phyloP scores from a whole-genome alignment of 2,888 invertebrate species.

The Eupsilia transversa region DNA sequence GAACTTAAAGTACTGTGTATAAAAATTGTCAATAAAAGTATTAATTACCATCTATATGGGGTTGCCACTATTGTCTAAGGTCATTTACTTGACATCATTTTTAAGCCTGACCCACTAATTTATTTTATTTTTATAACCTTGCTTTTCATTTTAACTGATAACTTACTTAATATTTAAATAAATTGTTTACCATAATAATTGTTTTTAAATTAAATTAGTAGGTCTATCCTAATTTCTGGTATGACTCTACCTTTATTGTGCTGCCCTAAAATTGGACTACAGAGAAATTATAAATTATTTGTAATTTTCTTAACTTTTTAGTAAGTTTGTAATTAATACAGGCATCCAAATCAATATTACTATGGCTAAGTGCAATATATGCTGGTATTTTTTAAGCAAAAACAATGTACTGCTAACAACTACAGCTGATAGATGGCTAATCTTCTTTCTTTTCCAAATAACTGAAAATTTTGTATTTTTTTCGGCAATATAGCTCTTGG shows the following conservation, averaged over 20 bases:
- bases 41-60: neutral
- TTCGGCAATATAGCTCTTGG: neutral
- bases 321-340: neutral
- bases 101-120: neutral
- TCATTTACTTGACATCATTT: constrained; percentile 1
- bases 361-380: neutral
- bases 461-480: neutral
- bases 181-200: neutral
- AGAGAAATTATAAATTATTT: neutral
- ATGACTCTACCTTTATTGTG: constrained; percentile 1
- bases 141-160: neutral
- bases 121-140: neutral
- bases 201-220: neutral
- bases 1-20: neutral
- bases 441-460: neutral
- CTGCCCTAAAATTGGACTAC: neutral
- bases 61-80: constrained; percentile 18
- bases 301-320: neutral
- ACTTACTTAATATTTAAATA: neutral
- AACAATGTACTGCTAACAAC: neutral
- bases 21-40: neutral
- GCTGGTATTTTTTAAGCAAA: neutral
- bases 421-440: no score
- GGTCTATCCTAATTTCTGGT: neutral
- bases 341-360: neutral